Conservation (phyloP, 2,888 invertebrate species). For the Zhuqinia jingwanae region DNA sequence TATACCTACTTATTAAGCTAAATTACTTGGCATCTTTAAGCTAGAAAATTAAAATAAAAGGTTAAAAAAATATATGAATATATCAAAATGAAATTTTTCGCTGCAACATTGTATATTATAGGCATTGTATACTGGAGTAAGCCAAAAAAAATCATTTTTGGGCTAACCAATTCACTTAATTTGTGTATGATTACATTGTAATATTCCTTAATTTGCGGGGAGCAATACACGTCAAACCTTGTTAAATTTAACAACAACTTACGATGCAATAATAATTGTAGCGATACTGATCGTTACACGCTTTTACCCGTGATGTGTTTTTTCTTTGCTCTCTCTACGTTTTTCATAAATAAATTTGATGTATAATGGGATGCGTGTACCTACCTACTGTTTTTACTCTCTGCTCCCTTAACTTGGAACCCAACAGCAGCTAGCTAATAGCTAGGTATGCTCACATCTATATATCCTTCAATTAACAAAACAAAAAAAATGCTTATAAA, state of each 20-base stretch:
- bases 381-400: not conserved
- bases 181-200: not conserved
- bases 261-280: conserved; percentile 32
- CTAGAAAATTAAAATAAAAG: no score
- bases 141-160: no score
- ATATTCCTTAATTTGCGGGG: conserved; percentile 35
- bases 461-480: not conserved
- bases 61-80: no score
- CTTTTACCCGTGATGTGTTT: not conserved
- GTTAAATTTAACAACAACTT: conserved; percentile 39
- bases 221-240: conserved; percentile 34
- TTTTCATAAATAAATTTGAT: no score
- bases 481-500: not conserved
- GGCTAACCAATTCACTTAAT: not conserved
- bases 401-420: not conserved
- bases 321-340: not conserved
- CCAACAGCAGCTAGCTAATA: no score
- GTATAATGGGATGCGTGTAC: no score
- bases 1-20: no score
- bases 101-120: no score
- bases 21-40: no score
- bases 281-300: conserved; percentile 9
- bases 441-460: no score
- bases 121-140: no score
- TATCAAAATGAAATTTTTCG: no score